Evolutionary conservation across 1,140 invertebrate genomes (phyloP).

Genomic region (Drosophila guanche): DNA sequence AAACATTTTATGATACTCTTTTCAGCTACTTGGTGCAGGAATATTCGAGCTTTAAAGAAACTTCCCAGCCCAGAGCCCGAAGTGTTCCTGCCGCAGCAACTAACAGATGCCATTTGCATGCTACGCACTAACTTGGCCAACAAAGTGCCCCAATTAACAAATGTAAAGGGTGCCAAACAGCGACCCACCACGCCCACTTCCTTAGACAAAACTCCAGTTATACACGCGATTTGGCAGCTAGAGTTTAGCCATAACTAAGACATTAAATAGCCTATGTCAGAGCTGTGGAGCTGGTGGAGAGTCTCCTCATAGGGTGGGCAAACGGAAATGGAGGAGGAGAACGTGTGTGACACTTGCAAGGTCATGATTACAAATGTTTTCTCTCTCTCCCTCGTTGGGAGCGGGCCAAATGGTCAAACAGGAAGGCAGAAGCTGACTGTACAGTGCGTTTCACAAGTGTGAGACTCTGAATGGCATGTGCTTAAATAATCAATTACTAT

Average conservation of each 20-base stretch:
- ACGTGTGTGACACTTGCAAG: constrained; percentile 31
- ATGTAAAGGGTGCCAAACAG: constrained; percentile 44
- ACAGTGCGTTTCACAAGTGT: background rate
- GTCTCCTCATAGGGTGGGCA: background rate
- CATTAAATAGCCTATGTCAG: constrained; percentile 32
- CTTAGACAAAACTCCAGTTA: constrained; percentile 36
- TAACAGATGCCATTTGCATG: constrained; percentile 9
- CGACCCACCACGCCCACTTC: constrained; percentile 33
- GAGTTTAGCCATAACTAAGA: constrained; percentile 43
- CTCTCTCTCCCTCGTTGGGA: constrained; percentile 18
- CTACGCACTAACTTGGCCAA: constrained; percentile 31
- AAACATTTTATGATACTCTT: constrained; percentile 41
- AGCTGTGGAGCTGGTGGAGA: background rate
- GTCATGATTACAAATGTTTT: constrained; percentile 40
- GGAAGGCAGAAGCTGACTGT: constrained; percentile 1
- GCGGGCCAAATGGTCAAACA: constrained; percentile 28
- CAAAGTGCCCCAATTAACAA: constrained; percentile 48
- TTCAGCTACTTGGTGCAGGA: constrained; percentile 25
- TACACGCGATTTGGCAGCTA: constrained; percentile 46
- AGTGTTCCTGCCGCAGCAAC: background rate
- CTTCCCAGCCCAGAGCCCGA: background rate
- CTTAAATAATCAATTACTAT: no score
- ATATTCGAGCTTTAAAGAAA: constrained; percentile 4
- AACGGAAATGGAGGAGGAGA: background rate
- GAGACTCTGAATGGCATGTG: no score